Conservation (phyloP, 2,888 invertebrate species). For the Tholera decimalis region DNA sequence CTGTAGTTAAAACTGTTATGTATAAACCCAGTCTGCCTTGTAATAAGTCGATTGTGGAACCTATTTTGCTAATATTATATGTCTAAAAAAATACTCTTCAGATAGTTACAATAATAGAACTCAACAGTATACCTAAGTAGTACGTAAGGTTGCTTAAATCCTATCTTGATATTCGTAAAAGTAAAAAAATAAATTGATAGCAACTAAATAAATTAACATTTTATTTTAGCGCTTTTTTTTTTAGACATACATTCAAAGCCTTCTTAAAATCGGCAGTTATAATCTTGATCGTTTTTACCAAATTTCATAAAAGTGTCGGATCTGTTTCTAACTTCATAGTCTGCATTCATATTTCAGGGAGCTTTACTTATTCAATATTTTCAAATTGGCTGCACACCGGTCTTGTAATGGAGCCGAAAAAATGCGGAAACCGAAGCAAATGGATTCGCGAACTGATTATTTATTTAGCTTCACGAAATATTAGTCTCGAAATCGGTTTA, state of each 20-base stretch:
- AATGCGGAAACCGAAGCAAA: conserved; percentile 83
- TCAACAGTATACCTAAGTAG: too few species aligned
- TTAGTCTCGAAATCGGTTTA: conserved; percentile 67
- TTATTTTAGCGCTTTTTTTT: too few species aligned
- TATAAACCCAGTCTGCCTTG: too few species aligned
- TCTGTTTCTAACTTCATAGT: conserved; percentile 66
- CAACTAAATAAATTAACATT: not conserved
- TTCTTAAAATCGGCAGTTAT: not conserved
- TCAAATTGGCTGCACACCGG: conserved; percentile 86
- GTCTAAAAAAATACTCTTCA: too few species aligned
- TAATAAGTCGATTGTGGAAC: too few species aligned
- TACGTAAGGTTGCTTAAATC: too few species aligned
- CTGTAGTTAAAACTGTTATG: too few species aligned
- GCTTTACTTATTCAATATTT: conserved; percentile 90
- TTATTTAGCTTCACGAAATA: conserved; percentile 82
- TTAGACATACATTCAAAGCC: too few species aligned
- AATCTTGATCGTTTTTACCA: not conserved
- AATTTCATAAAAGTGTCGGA: not conserved
- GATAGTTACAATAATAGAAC: too few species aligned
- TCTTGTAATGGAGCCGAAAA: conserved; percentile 86
- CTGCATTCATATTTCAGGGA: conserved; percentile 80
- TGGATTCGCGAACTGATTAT: conserved; percentile 85
- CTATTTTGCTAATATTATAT: too few species aligned
- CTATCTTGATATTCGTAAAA: too few species aligned
- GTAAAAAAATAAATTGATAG: not conserved